Base-by-base conservation (phyloP, 2,113 vertebrate genomes). In the Cichladusa arquata region DNA sequence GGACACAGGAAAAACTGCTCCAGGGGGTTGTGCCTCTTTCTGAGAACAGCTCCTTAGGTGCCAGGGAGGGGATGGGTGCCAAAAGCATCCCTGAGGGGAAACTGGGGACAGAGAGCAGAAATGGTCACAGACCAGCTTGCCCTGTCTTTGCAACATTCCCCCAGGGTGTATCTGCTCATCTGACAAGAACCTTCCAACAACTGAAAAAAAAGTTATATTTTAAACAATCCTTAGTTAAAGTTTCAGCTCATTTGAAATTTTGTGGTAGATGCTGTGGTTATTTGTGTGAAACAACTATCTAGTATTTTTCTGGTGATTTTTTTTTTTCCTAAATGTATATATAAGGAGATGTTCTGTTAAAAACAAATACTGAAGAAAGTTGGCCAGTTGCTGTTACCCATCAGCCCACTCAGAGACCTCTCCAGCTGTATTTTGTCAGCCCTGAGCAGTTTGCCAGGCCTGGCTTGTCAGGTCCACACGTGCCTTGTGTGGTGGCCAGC, bases 41-140 rank as follows among this genome's bases (percentile, higher is more conserved):
- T 28, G 19, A 56, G 83, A 9, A 26, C 29, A 65, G 31, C 14
- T 34, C 11, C 1, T 29, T 6, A 28, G 54, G 16, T 69, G 77
- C 64, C 34, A 34, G 47, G 9, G 26, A 70, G 77, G 5, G 4
- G 8, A 25, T 2, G 4, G 24, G 19, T 20, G n/a, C 31, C n/a
- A 24, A 45, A 70, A n/a, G 9, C 18, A 74, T 16, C 34, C 48
- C 25, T 2, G 8, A 11, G 11, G 36, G 66, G 28, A 56, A 38
- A n/a, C 4, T 5, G 40, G 31, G 8, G 58, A 2, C 71, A 82
- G 57, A 47, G 10, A 18, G 11, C 17, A 29, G 47, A 7, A 1
- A 2, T 6, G 9, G 28, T 1, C 60, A 10, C 28, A 2, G 22
- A 12, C 34, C 19, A 66, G n/a, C 19, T 12, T 5, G 1, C 2